phyloP scores from a whole-genome alignment of 2,888 invertebrate genomes.

The Osmoderma eremita region DNA sequence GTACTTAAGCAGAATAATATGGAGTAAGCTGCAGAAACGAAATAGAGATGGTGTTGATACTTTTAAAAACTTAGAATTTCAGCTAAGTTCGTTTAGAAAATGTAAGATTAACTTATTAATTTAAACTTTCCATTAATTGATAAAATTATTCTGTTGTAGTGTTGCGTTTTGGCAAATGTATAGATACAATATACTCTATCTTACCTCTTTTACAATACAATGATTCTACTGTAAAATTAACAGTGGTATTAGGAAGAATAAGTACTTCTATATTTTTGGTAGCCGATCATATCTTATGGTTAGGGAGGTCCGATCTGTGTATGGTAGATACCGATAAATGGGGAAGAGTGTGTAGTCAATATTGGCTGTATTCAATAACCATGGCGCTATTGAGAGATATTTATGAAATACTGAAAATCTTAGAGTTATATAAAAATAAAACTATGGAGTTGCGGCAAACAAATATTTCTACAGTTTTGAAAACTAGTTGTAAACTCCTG shows the following conservation, averaged over 20 bases:
- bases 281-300: slow-evolving; percentile 88
- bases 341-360: slow-evolving; percentile 78
- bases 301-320: slow-evolving; percentile 77
- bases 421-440: slow-evolving; percentile 64
- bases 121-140: not conserved
- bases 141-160: slow-evolving; percentile 69
- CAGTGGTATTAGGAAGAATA: slow-evolving; percentile 81
- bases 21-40: slow-evolving; percentile 78
- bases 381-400: slow-evolving; percentile 84
- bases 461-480: slow-evolving; percentile 48
- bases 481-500: slow-evolving; percentile 49
- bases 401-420: slow-evolving; percentile 80
- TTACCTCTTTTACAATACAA: slow-evolving; percentile 77
- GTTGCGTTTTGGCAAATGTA: slow-evolving; percentile 83
- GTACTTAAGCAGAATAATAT: slow-evolving; percentile 81
- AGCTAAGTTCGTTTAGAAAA: slow-evolving; percentile 87
- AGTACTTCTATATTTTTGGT: slow-evolving; percentile 82
- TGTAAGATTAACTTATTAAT: slow-evolving; percentile 66
- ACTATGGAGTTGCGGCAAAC: slow-evolving; percentile 49
- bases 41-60: slow-evolving; percentile 76
- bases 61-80: slow-evolving; percentile 83
- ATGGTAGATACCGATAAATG: slow-evolving; percentile 79
- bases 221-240: slow-evolving; percentile 75
- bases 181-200: slow-evolving; percentile 82
- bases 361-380: slow-evolving; percentile 85